phyloP scores from a whole-genome alignment of 30 jellyfish, hydroid and myxozoan genomes.

The Mastigias papua region DNA sequence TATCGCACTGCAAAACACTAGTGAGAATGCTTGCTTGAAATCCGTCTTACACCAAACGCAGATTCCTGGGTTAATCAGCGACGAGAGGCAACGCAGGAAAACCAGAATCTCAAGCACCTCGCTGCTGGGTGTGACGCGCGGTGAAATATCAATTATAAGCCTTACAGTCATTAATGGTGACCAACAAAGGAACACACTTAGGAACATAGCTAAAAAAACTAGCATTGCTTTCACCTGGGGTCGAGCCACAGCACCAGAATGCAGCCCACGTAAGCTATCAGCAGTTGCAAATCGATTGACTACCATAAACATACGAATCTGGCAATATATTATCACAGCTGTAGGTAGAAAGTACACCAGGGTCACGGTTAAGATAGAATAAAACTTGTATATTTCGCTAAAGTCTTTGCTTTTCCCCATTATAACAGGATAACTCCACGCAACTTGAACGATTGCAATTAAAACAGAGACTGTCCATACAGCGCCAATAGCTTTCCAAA shows the following conservation, averaged over 20 bases:
- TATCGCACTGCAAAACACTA: background rate
- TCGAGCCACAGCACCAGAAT: conserved; percentile 6
- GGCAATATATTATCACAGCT: conserved; percentile 54
- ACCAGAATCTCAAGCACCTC: conserved; percentile 46
- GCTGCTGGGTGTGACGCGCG: conserved; percentile 2
- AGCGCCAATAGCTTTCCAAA: conserved; percentile 1
- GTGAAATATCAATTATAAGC: conserved; percentile 34
- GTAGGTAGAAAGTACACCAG: conserved; percentile 67
- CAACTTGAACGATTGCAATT: conserved; percentile 44
- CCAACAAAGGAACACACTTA: conserved; percentile 71
- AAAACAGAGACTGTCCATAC: conserved; percentile 40
- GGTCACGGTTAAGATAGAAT: conserved; percentile 12
- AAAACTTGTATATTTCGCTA: conserved; percentile 8
- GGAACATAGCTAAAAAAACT: conserved; percentile 59
- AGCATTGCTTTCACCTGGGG: conserved; percentile 45
- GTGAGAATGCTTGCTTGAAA: conserved; percentile 54
- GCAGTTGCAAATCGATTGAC: conserved; percentile 44
- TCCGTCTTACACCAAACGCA: conserved; percentile 81
- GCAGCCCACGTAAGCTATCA: conserved; percentile 48
- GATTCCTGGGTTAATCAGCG: conserved; percentile 62
- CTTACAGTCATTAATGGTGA: conserved; percentile 70
- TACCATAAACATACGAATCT: conserved; percentile 56
- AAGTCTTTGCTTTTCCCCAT: conserved; percentile 29
- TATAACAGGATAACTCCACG: conserved; percentile 59
- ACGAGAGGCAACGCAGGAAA: conserved; percentile 63